A percentile compares a stretch with the other conserved stretches of the same genome.
Evolutionary conservation across 2,113 vertebrate species (phyloP).

Genomic region (Tetrao urogallus): DNA sequence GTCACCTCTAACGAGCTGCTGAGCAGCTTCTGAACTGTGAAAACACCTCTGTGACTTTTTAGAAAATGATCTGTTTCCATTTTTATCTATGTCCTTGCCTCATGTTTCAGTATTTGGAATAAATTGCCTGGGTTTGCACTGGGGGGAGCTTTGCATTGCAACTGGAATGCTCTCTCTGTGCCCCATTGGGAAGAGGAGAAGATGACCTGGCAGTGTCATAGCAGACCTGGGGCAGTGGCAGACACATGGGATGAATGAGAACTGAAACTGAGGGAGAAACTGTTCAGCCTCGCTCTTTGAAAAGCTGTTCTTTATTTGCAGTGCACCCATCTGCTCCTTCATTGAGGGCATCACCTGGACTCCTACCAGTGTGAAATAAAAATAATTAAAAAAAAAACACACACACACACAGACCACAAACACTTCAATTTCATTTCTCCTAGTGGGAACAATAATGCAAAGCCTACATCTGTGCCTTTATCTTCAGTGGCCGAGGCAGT

Average conservation of each 20-base stretch:
- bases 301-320: not conserved
- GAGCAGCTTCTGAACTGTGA: not conserved
- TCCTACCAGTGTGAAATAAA: not conserved
- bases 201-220: not conserved
- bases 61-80: not conserved
- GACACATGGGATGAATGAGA: not conserved
- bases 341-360: not conserved
- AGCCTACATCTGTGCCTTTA: not conserved
- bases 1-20: not conserved
- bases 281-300: not conserved
- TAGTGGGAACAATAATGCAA: rapidly evolving
- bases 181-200: not conserved
- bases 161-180: rapidly evolving
- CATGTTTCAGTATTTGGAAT: not conserved
- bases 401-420: not conserved
- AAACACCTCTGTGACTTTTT: not conserved
- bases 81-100: not conserved
- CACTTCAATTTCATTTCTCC: not conserved
- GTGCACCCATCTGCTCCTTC: not conserved
- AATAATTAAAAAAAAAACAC: not conserved
- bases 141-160: not conserved
- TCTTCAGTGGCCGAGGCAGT: not conserved
- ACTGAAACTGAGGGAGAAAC: not conserved
- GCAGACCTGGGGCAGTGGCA: not conserved
- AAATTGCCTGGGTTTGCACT: not conserved